phyloP scores from a whole-genome alignment of 1,140 invertebrate species.

The Anastatus disparis region DNA sequence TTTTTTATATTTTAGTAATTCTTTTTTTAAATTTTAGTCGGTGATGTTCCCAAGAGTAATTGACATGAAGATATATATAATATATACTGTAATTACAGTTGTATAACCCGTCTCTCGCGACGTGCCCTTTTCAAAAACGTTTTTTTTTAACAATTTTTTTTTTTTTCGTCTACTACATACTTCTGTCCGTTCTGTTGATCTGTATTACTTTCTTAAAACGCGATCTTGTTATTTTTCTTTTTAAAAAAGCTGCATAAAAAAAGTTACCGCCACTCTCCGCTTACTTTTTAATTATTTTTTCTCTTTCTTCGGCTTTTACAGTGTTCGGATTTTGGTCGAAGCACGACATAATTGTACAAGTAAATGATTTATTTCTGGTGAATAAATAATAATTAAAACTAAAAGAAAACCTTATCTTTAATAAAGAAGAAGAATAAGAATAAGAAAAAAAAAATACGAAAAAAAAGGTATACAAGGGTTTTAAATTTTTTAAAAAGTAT shows the following conservation, averaged over 20 bases:
- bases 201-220: not conserved
- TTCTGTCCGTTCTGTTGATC: not conserved
- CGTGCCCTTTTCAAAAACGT: not conserved
- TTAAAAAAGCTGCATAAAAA: not conserved
- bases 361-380: not conserved
- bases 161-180: not conserved
- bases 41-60: slow-evolving; percentile 76
- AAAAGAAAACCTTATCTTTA: not conserved
- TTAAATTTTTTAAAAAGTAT: slow-evolving; percentile 31
- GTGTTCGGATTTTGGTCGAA: slow-evolving; percentile 22
- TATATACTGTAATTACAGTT: slow-evolving; percentile 13
- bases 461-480: slow-evolving; percentile 11
- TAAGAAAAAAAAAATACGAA: slow-evolving; percentile 9
- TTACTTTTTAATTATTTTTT: too few relatives aligned
- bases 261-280: not conserved
- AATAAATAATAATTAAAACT: not conserved
- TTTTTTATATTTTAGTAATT: too few relatives aligned
- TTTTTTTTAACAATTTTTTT: not conserved
- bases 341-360: not conserved
- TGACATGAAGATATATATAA: slow-evolving; percentile 72
- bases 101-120: slow-evolving; percentile 10
- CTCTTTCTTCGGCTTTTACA: not conserved
- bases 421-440: not conserved
- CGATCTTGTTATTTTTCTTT: not conserved
- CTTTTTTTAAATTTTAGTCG: too few relatives aligned